Evolutionary conservation across 2,888 invertebrate species (phyloP).

Genomic region (Caenorhabditis japonica): DNA sequence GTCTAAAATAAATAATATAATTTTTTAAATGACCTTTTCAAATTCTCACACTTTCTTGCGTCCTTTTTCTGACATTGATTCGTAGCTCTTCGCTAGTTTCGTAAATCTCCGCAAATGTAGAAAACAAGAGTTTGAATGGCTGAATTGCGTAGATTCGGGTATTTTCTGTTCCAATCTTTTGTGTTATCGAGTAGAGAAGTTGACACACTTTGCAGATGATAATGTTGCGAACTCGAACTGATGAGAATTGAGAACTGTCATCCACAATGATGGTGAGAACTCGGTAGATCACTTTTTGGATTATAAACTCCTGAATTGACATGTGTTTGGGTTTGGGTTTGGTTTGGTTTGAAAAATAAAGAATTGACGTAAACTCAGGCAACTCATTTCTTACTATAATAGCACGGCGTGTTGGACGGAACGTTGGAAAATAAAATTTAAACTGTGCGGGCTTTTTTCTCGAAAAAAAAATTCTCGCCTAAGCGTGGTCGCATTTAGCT

Average conservation of each 20-base stretch:
- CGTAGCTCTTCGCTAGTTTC: conserved; percentile 57
- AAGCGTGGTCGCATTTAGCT: too few relatives aligned
- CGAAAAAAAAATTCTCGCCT: too few relatives aligned
- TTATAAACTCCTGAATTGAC: conserved; percentile 85
- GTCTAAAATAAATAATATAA: too few relatives aligned
- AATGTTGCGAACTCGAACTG: conserved; percentile 45
- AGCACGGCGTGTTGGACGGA: too few relatives aligned
- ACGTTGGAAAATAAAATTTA: too few relatives aligned
- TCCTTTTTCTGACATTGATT: conserved; percentile 17
- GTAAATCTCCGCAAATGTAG: conserved; percentile 64
- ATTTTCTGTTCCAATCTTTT: conserved; percentile 80
- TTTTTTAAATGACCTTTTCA: too few relatives aligned
- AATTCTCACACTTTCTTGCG: conserved; percentile 13
- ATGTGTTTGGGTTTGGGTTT: too few relatives aligned
- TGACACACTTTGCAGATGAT: conserved; percentile 50
- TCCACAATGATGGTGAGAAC: conserved; percentile 46
- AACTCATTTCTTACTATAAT: too few relatives aligned
- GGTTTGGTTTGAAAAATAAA: too few relatives aligned
- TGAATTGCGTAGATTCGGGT: conserved; percentile 69
- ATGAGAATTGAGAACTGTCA: conserved; percentile 51
- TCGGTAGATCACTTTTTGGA: conserved; percentile 85
- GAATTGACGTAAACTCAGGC: too few relatives aligned
- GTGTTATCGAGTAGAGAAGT: conserved; percentile 79
- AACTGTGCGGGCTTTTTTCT: too few relatives aligned
- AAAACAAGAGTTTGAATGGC: conserved; percentile 68